Percentiles rank a stretch among this genome's conserved stretches.
Conservation (phyloP, 2,113 vertebrate species). For the Octodon degus region DNA sequence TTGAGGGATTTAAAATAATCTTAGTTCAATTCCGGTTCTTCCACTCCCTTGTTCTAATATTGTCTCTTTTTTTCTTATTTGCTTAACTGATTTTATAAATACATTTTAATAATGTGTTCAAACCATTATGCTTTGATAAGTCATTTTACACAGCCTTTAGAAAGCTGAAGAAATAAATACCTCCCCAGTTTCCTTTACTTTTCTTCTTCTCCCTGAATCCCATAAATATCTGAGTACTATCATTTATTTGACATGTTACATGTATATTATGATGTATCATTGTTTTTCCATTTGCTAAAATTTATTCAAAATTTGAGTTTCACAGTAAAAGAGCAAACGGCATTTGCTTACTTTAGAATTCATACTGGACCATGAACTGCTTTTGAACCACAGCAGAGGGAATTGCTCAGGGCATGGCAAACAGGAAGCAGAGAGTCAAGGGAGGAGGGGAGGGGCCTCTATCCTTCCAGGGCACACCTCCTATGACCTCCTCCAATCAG, state of each 20-base stretch:
- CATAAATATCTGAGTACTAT: neutral
- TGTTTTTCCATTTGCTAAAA: neutral
- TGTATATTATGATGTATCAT: neutral
- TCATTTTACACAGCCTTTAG: neutral
- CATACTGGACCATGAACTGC: neutral
- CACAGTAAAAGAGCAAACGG: neutral
- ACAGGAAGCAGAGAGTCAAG: neutral
- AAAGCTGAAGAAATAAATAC: neutral
- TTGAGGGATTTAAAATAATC: neutral
- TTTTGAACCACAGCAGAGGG: neutral
- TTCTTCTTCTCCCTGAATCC: neutral
- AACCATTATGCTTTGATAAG: neutral
- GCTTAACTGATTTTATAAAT: slow-evolving; percentile 10
- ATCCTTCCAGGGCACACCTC: neutral
- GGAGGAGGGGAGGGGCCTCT: neutral
- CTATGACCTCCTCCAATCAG: neutral
- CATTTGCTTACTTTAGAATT: slow-evolving; percentile 32
- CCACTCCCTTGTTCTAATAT: neutral
- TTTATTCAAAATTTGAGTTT: slow-evolving; percentile 40
- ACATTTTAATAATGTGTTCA: slow-evolving; percentile 4
- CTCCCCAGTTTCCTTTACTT: neutral
- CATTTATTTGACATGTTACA: neutral
- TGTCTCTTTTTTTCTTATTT: neutral
- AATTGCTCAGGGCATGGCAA: neutral
- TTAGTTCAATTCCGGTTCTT: neutral